A percentile compares a stretch with the other conserved stretches of the same genome.
Conservation (phyloP, 1,140 invertebrate genomes). For the Brachionus manjavacas region DNA sequence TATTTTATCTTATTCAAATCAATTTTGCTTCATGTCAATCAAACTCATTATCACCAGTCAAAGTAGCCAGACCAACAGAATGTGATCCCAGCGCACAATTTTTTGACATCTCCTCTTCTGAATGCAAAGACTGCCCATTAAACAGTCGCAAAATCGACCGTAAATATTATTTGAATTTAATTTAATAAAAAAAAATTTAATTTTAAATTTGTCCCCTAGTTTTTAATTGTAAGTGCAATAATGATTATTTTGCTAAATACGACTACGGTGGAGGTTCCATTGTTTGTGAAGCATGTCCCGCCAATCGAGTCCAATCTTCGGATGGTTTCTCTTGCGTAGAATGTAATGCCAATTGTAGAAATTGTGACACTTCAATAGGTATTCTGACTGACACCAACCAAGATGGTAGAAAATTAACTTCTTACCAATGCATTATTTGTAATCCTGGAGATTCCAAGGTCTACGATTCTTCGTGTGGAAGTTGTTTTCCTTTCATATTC, state of each 20-base stretch:
- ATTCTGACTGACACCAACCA: neutral
- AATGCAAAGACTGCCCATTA: neutral
- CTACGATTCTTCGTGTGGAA: neutral
- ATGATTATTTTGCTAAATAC: neutral
- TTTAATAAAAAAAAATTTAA: neutral
- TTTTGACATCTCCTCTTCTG: neutral
- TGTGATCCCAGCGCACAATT: neutral
- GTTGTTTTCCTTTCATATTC: slow-evolving; percentile 21
- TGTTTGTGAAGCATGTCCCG: neutral
- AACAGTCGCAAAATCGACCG: neutral
- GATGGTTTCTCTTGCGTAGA: slow-evolving; percentile 17
- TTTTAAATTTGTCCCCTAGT: neutral
- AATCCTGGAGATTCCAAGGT: neutral
- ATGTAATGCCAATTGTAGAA: neutral
- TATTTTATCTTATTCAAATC: neutral
- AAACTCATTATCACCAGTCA: neutral
- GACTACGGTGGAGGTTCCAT: slow-evolving; percentile 23
- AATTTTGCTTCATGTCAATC: neutral
- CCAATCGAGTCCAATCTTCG: neutral
- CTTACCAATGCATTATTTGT: neutral
- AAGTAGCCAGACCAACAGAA: neutral
- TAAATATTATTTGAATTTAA: neutral
- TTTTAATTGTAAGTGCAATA: slow-evolving; percentile 14
- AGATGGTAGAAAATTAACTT: neutral
- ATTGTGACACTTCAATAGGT: neutral